These are phyloP conservation scores for Drosophila gaucha DNA, from an alignment of 2,888 invertebrate species.

Conservation along the genomic window DNA sequence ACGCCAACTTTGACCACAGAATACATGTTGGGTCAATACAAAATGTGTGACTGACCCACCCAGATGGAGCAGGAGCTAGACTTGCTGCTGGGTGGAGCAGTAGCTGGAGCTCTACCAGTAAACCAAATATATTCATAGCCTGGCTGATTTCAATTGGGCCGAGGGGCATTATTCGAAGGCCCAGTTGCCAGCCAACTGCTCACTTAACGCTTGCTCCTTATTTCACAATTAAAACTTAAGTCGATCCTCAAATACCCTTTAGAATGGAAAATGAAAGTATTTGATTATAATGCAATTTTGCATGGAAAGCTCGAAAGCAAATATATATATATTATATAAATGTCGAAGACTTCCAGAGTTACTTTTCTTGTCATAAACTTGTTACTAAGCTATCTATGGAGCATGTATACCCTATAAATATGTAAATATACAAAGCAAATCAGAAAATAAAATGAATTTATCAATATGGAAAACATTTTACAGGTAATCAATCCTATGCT, in stretches of 20 bases:
- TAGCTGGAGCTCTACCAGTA: constrained; percentile 24
- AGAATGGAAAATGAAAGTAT: too few relatives aligned
- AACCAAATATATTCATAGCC: constrained; percentile 73
- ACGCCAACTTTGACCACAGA: constrained; percentile 79
- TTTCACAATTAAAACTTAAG: constrained; percentile 72
- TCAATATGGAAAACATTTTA: too few relatives aligned
- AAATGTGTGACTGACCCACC: constrained; percentile 41
- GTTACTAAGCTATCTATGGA: too few relatives aligned
- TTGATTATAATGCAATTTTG: too few relatives aligned
- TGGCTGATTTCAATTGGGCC: constrained; percentile 50
- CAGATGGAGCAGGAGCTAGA: background rate
- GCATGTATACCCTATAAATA: too few relatives aligned
- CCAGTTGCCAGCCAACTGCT: constrained; percentile 40
- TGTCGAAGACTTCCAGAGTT: too few relatives aligned
- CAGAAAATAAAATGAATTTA: too few relatives aligned
- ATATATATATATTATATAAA: too few relatives aligned
- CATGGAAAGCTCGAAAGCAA: too few relatives aligned
- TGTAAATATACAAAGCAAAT: too few relatives aligned
- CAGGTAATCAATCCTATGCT: too few relatives aligned
- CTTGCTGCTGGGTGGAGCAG: background rate
- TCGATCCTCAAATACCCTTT: constrained; percentile 4
- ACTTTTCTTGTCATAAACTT: too few relatives aligned
- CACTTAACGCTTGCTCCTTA: constrained; percentile 53
- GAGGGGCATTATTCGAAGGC: constrained; percentile 11
- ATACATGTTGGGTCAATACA: constrained; percentile 74